These are phyloP conservation scores for Phrynocephalus versicolor DNA, from an alignment of 2,113 vertebrate species.

Conservation along the genomic window DNA sequence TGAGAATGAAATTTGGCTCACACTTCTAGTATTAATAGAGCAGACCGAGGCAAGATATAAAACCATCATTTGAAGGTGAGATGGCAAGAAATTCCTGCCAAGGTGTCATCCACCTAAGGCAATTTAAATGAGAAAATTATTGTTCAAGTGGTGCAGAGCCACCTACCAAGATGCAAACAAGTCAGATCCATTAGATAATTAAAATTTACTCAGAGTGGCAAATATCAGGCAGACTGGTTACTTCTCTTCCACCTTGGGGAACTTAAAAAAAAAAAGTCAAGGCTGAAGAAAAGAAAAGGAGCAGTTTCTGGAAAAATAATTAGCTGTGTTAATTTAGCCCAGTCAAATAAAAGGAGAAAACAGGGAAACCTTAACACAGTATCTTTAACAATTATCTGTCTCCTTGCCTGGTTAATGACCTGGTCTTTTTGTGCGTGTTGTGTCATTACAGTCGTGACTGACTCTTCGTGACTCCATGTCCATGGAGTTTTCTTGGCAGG, in stretches of 20 bases:
- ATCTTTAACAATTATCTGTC: no score
- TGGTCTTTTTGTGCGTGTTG: no score
- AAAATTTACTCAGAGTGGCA: conserved; percentile 41
- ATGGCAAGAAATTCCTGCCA: conserved; percentile 34
- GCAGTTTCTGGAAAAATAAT: neutral
- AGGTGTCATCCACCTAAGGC: conserved; percentile 7
- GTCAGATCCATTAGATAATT: conserved; percentile 18
- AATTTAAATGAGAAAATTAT: conserved; percentile 36
- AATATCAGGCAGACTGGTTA: neutral
- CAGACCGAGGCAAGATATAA: conserved; percentile 11
- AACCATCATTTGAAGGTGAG: conserved; percentile 25
- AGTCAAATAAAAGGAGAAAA: no score
- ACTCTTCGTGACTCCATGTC: no score
- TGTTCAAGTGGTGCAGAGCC: conserved; percentile 43
- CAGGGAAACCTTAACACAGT: no score
- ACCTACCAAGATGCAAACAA: conserved; percentile 31
- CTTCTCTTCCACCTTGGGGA: conserved; percentile 18
- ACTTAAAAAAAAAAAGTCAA: neutral
- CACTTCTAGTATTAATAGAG: neutral
- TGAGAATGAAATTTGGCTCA: neutral
- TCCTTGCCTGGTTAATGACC: no score
- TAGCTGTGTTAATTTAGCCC: no score
- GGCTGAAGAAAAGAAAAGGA: neutral
- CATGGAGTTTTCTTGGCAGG: no score
- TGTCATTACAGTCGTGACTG: no score